Base-by-base conservation (phyloP, 2,888 invertebrate species). In the Cheilosia pagana region DNA sequence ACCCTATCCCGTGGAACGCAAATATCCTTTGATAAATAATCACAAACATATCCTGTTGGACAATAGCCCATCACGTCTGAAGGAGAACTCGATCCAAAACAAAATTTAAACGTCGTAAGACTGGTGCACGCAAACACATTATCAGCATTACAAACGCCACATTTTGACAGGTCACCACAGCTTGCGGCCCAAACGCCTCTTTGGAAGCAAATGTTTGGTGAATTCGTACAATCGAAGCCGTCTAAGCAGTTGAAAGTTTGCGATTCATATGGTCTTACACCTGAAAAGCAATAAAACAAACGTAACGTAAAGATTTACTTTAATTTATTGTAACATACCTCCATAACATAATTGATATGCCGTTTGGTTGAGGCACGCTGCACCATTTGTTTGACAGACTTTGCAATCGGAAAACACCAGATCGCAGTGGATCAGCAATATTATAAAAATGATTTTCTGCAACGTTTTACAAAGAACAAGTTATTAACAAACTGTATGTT, bases 101-200 rank as follows among this genome's bases (percentile, higher is more conserved):
- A 91, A 55, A 91, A 89, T 3, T 88, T 87, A 81, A 91, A 91
- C 2, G 90, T 90, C 12, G 81, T 87, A 12, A 88, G 88, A 1
- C 90, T 88, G 25, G 89, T 90, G 55, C 91, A 91, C 6, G 91
- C 89, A 62, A 91, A 91, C 0, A 88, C 87, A n/a, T 88, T 87
- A 35, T 89, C 88, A 14, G 53, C 72, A 75, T 89, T 89, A 75
- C 91, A 91, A 2, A 79, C 74, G 0, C 88, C 89, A 79, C 91
- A 91, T 71, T 88, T 89, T 48, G 89, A 89, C 14, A 87, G 88
- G 63, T 91, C 90, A n/a, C 88, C 89, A 78, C 91, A 91, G 53
- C 90, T 91, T 0, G 89, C 88, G 12, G 75, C 81, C 55, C 62
- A 81, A 10, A 87, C 87, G 48, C 88, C 89, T n/a, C 88, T 87